Evolutionary conservation across 1,140 invertebrate species (phyloP), one percentile per base, ranked within the genome.

Genomic region (Chionoecetes opilio): DNA sequence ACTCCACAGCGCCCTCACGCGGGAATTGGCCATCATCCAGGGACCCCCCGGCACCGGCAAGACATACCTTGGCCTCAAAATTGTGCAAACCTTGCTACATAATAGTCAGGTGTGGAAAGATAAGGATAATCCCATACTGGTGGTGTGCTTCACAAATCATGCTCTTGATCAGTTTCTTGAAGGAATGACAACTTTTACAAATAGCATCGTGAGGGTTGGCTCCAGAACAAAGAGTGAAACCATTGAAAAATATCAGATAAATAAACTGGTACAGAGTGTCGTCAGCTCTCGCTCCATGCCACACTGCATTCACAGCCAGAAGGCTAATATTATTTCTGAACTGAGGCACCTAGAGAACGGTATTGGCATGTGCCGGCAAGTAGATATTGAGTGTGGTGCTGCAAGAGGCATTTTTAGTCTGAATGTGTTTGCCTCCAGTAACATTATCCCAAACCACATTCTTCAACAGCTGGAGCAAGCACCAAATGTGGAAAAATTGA

Each of bases 151-250:
- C 96, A 99, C 98, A 0, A 99, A 99, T 96, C 98, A 99, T 97
- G 98, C 99, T 0, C 96, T 99, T 3, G 99, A 99, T 97, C 98
- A 99, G 96, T 99, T 99, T 97, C 97, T 99, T n/a, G 98, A 98
- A 97, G 98, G 98, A 31, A 97, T 98, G 11, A 96, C 97, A 8
- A 93, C 97, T 32, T 96, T 96, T 53, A 97, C 96, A 1, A 38
- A 96, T 0, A 97, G 96, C 6, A 97, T 99, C 91, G 97, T 98
- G 26, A 97, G 98, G 41, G 97, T 99, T 95, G 98, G 99, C 8
- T 98, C 98, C 14, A 98, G 98, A 97, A 98, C 98, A 0, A 98
- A 98, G 96, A 98, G 97, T 96, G 97, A 98, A 96, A 96, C 96
- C 5, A 96, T 98, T 90, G 96, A 97, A 88, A 9, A 85, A 32